phyloP scores from a whole-genome alignment of 2,797 vertebrate genomes.

The Valencia hispanica region DNA sequence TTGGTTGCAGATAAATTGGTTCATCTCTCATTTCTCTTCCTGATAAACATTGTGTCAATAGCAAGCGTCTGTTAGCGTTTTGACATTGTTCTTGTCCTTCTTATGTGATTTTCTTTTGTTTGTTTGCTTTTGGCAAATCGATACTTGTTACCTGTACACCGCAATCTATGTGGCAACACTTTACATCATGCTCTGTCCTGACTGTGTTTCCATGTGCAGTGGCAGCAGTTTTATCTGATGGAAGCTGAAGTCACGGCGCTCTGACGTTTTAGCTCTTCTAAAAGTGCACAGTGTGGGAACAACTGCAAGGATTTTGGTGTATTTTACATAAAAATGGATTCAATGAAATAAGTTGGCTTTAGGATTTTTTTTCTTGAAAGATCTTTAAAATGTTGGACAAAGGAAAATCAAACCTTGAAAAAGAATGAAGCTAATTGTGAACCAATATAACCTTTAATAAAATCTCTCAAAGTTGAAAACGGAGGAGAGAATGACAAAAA shows the following conservation, averaged over 20 bases:
- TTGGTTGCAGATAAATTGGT: not conserved
- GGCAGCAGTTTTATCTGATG: not conserved
- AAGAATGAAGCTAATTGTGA: not conserved
- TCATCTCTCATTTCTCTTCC: not conserved
- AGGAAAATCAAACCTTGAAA: too few species aligned
- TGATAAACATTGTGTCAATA: constrained; percentile 3
- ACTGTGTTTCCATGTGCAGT: not conserved
- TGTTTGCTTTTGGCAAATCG: not conserved
- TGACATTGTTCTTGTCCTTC: not conserved
- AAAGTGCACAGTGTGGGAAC: not conserved
- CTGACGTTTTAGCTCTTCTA: not conserved
- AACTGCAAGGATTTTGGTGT: not conserved
- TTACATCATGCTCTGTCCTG: not conserved
- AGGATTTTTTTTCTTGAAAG: not conserved
- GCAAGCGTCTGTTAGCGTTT: not conserved
- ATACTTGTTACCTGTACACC: not conserved
- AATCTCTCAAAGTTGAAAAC: not conserved
- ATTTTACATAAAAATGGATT: not conserved
- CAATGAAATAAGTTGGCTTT: not conserved
- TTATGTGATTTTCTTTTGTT: not conserved
- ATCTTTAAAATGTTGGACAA: not conserved
- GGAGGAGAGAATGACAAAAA: not conserved
- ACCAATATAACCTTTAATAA: not conserved
- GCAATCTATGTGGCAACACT: not conserved
- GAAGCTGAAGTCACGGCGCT: not conserved